A percentile compares a stretch with the other conserved stretches of the same genome.
Conservation (phyloP, 2,113 vertebrate genomes). For the Tapirus terrestris region DNA sequence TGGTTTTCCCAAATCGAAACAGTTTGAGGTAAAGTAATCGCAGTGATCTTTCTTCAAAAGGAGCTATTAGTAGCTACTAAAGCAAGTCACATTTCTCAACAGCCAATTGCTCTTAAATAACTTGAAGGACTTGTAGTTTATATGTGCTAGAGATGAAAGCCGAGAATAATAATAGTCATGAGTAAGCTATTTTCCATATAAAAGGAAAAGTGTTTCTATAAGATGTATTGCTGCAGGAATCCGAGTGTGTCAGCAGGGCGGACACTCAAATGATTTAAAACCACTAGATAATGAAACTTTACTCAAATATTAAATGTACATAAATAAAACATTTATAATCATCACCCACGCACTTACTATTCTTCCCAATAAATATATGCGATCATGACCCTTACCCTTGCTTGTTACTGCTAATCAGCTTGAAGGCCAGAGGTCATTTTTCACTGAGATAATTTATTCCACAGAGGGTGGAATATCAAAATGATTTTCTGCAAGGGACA, state of each 20-base stretch:
- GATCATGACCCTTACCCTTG: slow-evolving; percentile 88
- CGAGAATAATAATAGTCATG: slow-evolving; percentile 74
- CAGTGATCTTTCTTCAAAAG: slow-evolving; percentile 67
- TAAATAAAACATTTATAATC: slow-evolving; percentile 87
- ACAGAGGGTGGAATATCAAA: slow-evolving; percentile 51
- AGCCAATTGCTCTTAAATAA: slow-evolving; percentile 78
- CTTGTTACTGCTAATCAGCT: slow-evolving; percentile 91
- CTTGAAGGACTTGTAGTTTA: slow-evolving; percentile 81
- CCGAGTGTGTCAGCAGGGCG: slow-evolving; percentile 71
- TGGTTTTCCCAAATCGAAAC: slow-evolving; percentile 75
- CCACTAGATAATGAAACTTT: slow-evolving; percentile 84
- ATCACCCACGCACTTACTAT: slow-evolving; percentile 80
- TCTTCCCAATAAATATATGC: slow-evolving; percentile 83
- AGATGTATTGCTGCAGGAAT: slow-evolving; percentile 73
- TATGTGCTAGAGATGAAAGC: slow-evolving; percentile 77
- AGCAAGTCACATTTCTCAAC: slow-evolving; percentile 80
- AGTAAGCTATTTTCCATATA: slow-evolving; percentile 84
- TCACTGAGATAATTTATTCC: slow-evolving; percentile 80
- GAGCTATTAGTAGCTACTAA: slow-evolving; percentile 76
- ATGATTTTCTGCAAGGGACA: slow-evolving; percentile 76
- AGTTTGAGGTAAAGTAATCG: slow-evolving; percentile 70
- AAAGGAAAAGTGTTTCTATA: slow-evolving; percentile 76
- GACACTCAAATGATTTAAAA: slow-evolving; percentile 83
- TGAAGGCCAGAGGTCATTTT: slow-evolving; percentile 84
- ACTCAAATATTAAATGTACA: slow-evolving; percentile 85